A percentile compares a stretch with the other conserved stretches of the same genome.
Evolutionary conservation across 2,888 invertebrate genomes (phyloP).

Genomic region (Epinotia ramella): DNA sequence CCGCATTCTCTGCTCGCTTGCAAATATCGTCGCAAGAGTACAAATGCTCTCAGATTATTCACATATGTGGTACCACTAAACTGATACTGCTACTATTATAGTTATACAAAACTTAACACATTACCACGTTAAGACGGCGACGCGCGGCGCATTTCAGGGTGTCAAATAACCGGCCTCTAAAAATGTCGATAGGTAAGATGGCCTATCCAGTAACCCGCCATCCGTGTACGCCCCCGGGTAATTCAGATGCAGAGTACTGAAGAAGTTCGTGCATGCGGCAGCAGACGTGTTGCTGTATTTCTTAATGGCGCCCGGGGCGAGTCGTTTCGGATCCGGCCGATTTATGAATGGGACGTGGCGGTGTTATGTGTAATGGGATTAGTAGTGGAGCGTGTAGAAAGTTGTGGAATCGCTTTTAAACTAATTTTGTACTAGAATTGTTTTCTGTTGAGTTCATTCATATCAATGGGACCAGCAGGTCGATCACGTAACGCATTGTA

Average conservation of each 20-base stretch:
- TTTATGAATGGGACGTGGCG: constrained; percentile 37
- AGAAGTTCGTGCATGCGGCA: constrained; percentile 76
- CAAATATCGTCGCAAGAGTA: too few relatives aligned
- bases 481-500: too few relatives aligned
- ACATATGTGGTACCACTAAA: too few relatives aligned
- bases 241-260: constrained; percentile 73
- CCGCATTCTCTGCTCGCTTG: too few relatives aligned
- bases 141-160: too few relatives aligned
- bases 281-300: constrained; percentile 66
- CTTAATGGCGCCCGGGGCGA: constrained; percentile 73
- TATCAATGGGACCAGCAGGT: too few relatives aligned
- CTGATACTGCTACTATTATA: too few relatives aligned
- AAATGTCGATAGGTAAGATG: neutral
- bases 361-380: constrained; percentile 29
- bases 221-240: constrained; percentile 68
- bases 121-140: too few relatives aligned
- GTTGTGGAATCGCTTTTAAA: neutral
- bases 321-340: constrained; percentile 28
- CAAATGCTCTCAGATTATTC: too few relatives aligned
- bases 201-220: constrained; percentile 24
- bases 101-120: too few relatives aligned
- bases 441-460: neutral
- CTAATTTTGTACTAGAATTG: neutral
- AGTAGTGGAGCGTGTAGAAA: neutral
- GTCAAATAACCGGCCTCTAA: too few relatives aligned